These are phyloP conservation scores for Tokudaia muenninki DNA, from an alignment of 2,797 vertebrate species.

Conservation along the genomic window DNA sequence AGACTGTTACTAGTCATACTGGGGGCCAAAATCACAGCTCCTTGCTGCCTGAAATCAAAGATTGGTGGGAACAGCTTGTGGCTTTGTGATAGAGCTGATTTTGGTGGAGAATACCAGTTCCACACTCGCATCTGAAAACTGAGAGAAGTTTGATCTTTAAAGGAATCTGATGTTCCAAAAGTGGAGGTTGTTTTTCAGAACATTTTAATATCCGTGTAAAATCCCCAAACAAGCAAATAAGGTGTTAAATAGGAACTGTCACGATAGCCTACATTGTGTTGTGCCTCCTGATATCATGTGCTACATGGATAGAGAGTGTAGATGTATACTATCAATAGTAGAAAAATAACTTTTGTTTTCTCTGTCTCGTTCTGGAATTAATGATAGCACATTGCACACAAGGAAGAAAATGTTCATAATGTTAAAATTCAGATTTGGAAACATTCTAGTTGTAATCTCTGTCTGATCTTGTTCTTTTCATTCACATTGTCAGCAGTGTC, in stretches of 20 bases:
- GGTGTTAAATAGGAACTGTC: background rate
- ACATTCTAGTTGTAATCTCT: background rate
- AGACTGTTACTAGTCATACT: background rate
- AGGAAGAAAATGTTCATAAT: slow-evolving; percentile 17
- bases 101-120: slow-evolving; percentile 7
- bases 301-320: background rate
- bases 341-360: slow-evolving; percentile 17
- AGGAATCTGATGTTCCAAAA: background rate
- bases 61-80: background rate
- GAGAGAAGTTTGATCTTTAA: slow-evolving; percentile 1
- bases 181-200: background rate
- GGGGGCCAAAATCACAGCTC: background rate
- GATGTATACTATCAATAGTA: background rate
- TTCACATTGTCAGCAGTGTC: background rate
- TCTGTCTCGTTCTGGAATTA: slow-evolving; percentile 39
- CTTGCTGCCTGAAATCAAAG: slow-evolving; percentile 28
- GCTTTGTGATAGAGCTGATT: slow-evolving; percentile 11
- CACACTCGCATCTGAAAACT: slow-evolving; percentile 25
- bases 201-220: background rate
- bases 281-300: background rate
- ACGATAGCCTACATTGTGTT: background rate
- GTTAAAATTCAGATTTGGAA: slow-evolving; percentile 37
- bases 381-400: background rate
- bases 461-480: slow-evolving; percentile 3
- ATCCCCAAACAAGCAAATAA: background rate